Conservation (phyloP, 2,797 vertebrate species). For the Pogoniulus pusillus region DNA sequence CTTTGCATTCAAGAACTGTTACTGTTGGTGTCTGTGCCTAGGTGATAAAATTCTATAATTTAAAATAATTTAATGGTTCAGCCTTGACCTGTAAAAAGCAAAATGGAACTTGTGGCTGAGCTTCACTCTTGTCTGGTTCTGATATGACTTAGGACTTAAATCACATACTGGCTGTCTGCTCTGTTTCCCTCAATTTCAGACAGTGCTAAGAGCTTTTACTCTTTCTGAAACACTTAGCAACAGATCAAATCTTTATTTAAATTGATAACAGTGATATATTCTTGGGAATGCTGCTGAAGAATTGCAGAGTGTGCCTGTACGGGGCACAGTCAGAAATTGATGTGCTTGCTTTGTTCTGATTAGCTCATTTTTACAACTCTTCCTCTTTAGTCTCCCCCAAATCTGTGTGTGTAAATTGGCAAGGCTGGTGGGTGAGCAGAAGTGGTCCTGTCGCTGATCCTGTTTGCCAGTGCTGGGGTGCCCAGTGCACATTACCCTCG, state of each 20-base stretch:
- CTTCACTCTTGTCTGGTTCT: conserved; percentile 15
- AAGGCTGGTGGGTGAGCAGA: background rate
- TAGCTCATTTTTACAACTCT: background rate
- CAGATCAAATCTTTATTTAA: background rate
- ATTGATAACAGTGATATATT: background rate
- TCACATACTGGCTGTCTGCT: conserved; percentile 42
- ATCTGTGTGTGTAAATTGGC: background rate
- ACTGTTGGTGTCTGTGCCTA: conserved; percentile 51
- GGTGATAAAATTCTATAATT: background rate
- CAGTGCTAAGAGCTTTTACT: background rate
- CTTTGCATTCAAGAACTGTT: conserved; percentile 59
- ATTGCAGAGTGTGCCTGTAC: background rate
- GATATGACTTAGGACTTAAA: conserved; percentile 11
- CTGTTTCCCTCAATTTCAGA: conserved; percentile 31
- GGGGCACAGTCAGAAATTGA: background rate
- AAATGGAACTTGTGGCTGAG: background rate
- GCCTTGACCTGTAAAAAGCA: background rate
- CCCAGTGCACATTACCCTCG: background rate
- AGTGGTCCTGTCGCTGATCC: background rate
- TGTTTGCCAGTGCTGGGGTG: background rate
- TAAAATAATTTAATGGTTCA: background rate
- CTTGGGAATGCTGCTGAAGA: background rate
- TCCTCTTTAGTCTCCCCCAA: background rate
- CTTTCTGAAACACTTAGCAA: background rate
- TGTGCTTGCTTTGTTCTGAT: background rate